Evolutionary conservation across 2,888 invertebrate genomes (phyloP).

Genomic region (Chironomus tentans): DNA sequence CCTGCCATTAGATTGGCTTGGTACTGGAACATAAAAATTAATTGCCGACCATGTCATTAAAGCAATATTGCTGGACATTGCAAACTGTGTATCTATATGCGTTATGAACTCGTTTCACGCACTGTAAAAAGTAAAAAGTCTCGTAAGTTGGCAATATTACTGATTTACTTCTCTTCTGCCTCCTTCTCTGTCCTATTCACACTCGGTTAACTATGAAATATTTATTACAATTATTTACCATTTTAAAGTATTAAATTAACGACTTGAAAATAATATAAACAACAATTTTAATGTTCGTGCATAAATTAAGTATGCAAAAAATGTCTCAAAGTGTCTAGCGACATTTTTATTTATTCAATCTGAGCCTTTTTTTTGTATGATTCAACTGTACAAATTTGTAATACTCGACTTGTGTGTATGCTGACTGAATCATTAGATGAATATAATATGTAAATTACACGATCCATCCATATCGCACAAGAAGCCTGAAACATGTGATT

Average conservation of each 20-base stretch:
- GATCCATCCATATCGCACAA: not conserved
- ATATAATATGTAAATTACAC: no score
- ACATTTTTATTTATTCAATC: not conserved
- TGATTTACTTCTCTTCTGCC: no score
- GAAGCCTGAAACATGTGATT: not conserved
- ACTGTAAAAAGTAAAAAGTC: not conserved
- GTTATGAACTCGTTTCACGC: constrained; percentile 16
- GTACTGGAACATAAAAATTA: not conserved
- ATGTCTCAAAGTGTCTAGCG: constrained; percentile 11
- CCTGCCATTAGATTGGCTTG: not conserved
- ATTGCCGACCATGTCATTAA: not conserved
- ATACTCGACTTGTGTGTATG: not conserved
- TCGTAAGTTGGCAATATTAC: no score
- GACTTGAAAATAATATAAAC: constrained; percentile 2
- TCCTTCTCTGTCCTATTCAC: no score
- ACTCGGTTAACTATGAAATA: not conserved
- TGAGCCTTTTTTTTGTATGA: not conserved
- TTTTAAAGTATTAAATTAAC: constrained; percentile 1
- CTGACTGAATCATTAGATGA: not conserved
- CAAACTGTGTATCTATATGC: not conserved
- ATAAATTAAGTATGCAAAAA: constrained; percentile 21
- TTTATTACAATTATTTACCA: constrained; percentile 19
- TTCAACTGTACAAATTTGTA: not conserved
- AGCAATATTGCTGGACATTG: not conserved
- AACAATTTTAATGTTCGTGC: constrained; percentile 8